Base-by-base conservation (phyloP, 2,888 invertebrate species). In the Macrophya alboannulata region DNA sequence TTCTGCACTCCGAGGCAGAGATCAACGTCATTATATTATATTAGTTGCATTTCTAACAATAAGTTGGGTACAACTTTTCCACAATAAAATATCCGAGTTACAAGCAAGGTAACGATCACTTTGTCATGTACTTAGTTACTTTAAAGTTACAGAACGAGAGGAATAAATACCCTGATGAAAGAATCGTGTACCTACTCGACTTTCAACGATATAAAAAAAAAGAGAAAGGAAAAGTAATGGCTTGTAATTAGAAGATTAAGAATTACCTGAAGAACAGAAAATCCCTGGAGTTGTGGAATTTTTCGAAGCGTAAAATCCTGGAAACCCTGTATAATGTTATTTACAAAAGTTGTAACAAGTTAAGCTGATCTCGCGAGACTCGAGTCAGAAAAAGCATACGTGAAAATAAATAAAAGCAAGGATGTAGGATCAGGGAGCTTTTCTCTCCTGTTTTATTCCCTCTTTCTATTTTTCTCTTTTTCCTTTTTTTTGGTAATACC, bases 321-420 rank as follows among this genome's bases (percentile, higher is more conserved):
- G 6, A 55, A 55, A 8, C n/a, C 55, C 55, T 8, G 55, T 8
- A 62, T 62, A 62, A 21, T 62, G 8, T 25, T 12, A 25, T 31
- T 31, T 31, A 31, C 31, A 25, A 25, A 25, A 62, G 10, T 48
- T 31, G 3, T 31, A 31, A 31, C 48, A 59, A 62, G 62, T 25
- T 62, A 25, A 62, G 62, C 62, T 21, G 62, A 62, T 25, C 62
- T 62, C 62, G 62, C 9, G 62, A 25, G 62, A 25, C 45, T 74
- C 45, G 45, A 74, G 68, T 12, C 6, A 37, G 68, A 37, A 62
- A 31, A 37, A 68, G 37, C 37, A 71, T 71, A 37, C 37, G 71
- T 71, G 71, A 71, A 71, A 71, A 40, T 71, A 40, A 17, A 40
- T n/a, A 40, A 40, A 40, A 71, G 71, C 3, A 43, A 45, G 74